Evolutionary conservation across 2,888 invertebrate genomes (phyloP).

Genomic region (Ommatoiulus sabulosus): DNA sequence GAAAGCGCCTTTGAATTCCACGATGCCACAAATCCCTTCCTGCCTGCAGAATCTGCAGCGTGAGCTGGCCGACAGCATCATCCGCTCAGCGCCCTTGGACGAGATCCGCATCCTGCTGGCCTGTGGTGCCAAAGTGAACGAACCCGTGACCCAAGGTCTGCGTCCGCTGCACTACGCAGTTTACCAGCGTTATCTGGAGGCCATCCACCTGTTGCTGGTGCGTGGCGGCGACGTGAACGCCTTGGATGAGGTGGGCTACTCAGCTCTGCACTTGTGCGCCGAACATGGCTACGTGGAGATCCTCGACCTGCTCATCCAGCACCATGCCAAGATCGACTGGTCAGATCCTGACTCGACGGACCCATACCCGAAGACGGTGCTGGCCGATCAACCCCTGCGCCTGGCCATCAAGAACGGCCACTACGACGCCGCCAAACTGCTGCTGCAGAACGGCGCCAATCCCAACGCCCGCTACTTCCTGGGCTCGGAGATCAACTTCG

Average conservation of each 20-base stretch:
- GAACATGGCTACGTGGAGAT: slow-evolving; percentile 67
- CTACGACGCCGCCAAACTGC: slow-evolving; percentile 74
- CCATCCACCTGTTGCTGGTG: slow-evolving; percentile 82
- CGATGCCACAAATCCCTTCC: slow-evolving; percentile 62
- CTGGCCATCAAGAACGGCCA: slow-evolving; percentile 89
- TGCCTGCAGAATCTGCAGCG: slow-evolving; percentile 74
- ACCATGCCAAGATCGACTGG: slow-evolving; percentile 81
- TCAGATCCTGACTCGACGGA: slow-evolving; percentile 70
- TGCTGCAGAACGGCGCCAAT: slow-evolving; percentile 87
- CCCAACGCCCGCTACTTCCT: slow-evolving; percentile 93
- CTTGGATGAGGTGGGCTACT: slow-evolving; percentile 90
- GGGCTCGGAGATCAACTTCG: slow-evolving; percentile 89
- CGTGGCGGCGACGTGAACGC: slow-evolving; percentile 86
- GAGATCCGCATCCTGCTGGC: slow-evolving; percentile 87
- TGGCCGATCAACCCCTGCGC: slow-evolving; percentile 84
- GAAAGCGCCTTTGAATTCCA: slow-evolving; percentile 1
- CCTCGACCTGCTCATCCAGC: slow-evolving; percentile 76
- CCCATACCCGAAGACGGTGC: slow-evolving; percentile 64
- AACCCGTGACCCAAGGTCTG: slow-evolving; percentile 86
- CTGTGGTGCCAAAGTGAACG: slow-evolving; percentile 85
- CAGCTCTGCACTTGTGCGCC: slow-evolving; percentile 83
- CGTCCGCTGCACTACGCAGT: slow-evolving; percentile 93
- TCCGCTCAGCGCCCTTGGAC: slow-evolving; percentile 85
- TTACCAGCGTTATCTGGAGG: slow-evolving; percentile 82
- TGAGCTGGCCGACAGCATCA: slow-evolving; percentile 90